These are phyloP conservation scores for Cichladusa arquata DNA, from an alignment of 2,113 vertebrate species.

Conservation along the genomic window DNA sequence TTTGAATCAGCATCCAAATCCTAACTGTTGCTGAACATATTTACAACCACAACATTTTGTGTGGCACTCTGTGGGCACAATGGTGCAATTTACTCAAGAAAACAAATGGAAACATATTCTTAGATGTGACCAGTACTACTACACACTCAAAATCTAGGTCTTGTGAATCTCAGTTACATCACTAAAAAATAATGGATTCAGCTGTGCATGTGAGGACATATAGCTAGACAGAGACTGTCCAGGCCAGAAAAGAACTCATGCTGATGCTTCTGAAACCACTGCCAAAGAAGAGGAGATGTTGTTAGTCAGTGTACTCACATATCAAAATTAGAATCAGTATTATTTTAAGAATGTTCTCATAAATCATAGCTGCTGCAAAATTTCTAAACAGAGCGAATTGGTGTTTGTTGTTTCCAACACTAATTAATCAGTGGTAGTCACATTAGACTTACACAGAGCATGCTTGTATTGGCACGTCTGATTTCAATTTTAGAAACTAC, in stretches of 20 bases:
- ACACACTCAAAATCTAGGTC: neutral
- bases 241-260: neutral
- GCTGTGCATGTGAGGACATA: neutral
- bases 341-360: neutral
- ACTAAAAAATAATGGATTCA: neutral
- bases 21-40: constrained; percentile 20
- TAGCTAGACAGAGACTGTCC: neutral
- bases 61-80: neutral
- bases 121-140: neutral
- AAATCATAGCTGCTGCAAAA: neutral
- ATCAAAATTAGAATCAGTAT: neutral
- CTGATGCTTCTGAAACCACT: neutral
- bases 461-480: neutral
- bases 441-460: neutral
- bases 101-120: neutral
- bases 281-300: neutral
- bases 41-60: constrained; percentile 36
- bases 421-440: neutral
- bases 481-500: neutral
- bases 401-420: neutral
- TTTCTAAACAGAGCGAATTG: neutral
- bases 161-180: neutral
- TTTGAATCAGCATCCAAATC: constrained; percentile 45
- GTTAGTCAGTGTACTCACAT: neutral
- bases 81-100: neutral